phyloP scores from a whole-genome alignment of 2,888 invertebrate species.

The Ligdia adustata region DNA sequence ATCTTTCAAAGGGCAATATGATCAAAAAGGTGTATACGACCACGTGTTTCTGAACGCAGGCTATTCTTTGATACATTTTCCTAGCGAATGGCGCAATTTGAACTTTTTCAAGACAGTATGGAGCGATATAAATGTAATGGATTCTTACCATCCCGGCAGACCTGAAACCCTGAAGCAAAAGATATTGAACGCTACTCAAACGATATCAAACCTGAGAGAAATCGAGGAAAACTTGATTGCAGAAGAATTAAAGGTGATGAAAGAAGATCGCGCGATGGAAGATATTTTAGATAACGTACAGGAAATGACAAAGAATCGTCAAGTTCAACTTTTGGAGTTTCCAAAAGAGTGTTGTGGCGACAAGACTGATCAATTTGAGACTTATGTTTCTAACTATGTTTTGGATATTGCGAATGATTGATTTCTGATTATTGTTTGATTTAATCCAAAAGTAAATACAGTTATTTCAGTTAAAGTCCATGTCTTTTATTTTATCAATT shows the following conservation, averaged over 20 bases:
- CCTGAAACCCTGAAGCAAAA: slow-evolving; percentile 14
- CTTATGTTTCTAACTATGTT: slow-evolving; percentile 23
- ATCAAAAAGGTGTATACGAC: slow-evolving; percentile 19
- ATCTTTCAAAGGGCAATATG: slow-evolving; percentile 3
- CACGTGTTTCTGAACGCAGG: slow-evolving; percentile 21
- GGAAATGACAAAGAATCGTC: slow-evolving; percentile 23
- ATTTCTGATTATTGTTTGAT: too few relatives aligned
- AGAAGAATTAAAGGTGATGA: slow-evolving; percentile 20
- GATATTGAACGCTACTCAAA: background rate
- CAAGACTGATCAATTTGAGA: slow-evolving; percentile 22
- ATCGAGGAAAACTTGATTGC: slow-evolving; percentile 9
- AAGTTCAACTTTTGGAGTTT: slow-evolving; percentile 18
- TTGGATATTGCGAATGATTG: slow-evolving; percentile 6
- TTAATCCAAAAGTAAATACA: too few relatives aligned
- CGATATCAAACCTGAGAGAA: background rate
- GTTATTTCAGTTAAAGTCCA: too few relatives aligned
- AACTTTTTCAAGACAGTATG: slow-evolving; percentile 19
- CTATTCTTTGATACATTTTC: slow-evolving; percentile 12
- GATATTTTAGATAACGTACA: slow-evolving; percentile 22
- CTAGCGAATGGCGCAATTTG: slow-evolving; percentile 15
- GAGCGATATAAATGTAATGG: slow-evolving; percentile 4
- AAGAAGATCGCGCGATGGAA: slow-evolving; percentile 27
- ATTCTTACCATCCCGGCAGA: background rate
- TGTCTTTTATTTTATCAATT: too few relatives aligned
- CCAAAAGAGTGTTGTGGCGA: slow-evolving; percentile 18